Base-by-base conservation (phyloP, 2,888 invertebrate species). In the Hybos culiciformis region DNA sequence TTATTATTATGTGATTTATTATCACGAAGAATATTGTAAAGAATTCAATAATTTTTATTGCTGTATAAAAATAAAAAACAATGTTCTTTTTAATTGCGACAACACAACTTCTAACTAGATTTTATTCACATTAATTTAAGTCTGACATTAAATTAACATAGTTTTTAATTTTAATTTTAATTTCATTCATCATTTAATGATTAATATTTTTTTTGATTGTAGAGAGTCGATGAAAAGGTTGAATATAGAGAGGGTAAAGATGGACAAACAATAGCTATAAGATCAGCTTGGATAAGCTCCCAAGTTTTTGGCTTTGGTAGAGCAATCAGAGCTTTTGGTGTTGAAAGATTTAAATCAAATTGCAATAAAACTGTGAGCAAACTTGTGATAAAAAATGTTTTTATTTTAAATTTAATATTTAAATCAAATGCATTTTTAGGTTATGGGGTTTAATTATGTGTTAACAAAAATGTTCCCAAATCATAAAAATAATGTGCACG, bases 171-270 rank as follows among this genome's bases (percentile, higher is more conserved):
- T 32, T 11, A 23, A 23, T 12, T 11, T 33, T 14, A 19, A 12
- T 34, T 23, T 24, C 12, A 37, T 11, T 39, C 15, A 42, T 6
- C 39, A n/a, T 17, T 40, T 40, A 26, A 36, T 41, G 19, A 37
- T 24, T 20, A 40, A 45, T 43, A 9, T 29, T 46, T 23, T 43
- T 44, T 37, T 36, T 21, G 47, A 34, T 69, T 67, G 6, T 66
- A 92, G 92, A 85, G 80, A 62, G 80, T 93, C 8, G 82, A 86
- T 31, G 93, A 94, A 62, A 85, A 87, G 55, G 92, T 92, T 43
- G 77, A 84, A 47, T 94, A 93, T 61, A 73, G 70, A 47, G 76
- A 79, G 39, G 75, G 77, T 41, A 77, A 78, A 15, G 78, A 82
- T 33, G 74, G 75, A 4, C 80, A 79, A 69, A 92, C 92, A 3